Evolutionary conservation across 2,888 invertebrate genomes (phyloP).

Genomic region (Loripinus fragilis): DNA sequence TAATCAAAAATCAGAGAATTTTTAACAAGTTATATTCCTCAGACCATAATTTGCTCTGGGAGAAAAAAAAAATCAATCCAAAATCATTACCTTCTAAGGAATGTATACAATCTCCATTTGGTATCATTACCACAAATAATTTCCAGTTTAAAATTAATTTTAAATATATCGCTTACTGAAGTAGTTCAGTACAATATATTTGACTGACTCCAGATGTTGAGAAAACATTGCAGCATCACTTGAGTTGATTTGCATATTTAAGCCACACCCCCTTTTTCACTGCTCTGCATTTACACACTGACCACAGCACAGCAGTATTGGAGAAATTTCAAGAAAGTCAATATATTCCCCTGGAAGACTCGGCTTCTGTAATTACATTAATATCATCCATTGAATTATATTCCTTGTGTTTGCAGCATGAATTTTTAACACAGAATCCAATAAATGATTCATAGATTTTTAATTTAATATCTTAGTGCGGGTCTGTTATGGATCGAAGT

Average conservation of each 20-base stretch:
- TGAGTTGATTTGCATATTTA: conserved; percentile 17
- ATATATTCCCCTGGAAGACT: conserved; percentile 18
- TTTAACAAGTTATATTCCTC: too few relatives aligned
- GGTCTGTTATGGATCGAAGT: conserved; percentile 27
- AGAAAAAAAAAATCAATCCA: too few relatives aligned
- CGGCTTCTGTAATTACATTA: conserved; percentile 34
- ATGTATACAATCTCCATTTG: too few relatives aligned
- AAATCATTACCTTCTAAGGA: too few relatives aligned
- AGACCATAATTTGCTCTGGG: too few relatives aligned
- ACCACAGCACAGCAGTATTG: conserved; percentile 40
- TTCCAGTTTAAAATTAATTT: too few relatives aligned
- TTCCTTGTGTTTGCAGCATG: conserved; percentile 45
- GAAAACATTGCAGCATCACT: conserved; percentile 1
- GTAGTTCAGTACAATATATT: conserved; percentile 14
- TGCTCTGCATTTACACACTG: conserved; percentile 44
- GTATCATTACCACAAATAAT: too few relatives aligned
- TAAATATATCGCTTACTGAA: too few relatives aligned
- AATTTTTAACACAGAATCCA: conserved; percentile 51
- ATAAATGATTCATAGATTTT: conserved; percentile 44
- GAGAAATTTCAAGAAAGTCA: conserved; percentile 14
- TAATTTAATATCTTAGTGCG: conserved; percentile 38
- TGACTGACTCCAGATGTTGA: conserved; percentile 18
- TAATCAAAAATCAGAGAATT: too few relatives aligned
- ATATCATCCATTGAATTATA: conserved; percentile 33
- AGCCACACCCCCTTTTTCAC: conserved; percentile 53